Evolutionary conservation across 2,797 vertebrate species (phyloP).

Genomic region (Amblyopsis hoosieri): DNA sequence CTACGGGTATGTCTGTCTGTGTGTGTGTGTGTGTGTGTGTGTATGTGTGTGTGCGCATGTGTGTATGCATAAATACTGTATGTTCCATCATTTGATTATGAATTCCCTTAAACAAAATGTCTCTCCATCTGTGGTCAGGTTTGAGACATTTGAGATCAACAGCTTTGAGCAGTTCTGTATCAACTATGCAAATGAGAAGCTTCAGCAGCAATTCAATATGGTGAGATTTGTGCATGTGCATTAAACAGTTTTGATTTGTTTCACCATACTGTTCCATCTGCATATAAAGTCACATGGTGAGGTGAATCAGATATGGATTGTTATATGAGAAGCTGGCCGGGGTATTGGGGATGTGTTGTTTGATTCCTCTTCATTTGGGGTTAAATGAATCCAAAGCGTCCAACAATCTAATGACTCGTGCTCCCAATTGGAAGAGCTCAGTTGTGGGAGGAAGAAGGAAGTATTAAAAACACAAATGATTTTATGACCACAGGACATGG

Average conservation of each 20-base stretch:
- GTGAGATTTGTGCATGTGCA: constrained; percentile 74
- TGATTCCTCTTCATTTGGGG: too few species aligned
- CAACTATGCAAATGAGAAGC: constrained; percentile 98
- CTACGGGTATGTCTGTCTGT: constrained; percentile 83
- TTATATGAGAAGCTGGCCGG: too few species aligned
- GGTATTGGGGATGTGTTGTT: too few species aligned
- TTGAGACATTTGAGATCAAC: constrained; percentile 99
- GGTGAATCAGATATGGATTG: background rate
- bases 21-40: background rate
- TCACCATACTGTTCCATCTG: background rate
- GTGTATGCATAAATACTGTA: background rate
- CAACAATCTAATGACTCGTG: too few species aligned
- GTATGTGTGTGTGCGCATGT: background rate
- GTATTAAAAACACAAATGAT: too few species aligned
- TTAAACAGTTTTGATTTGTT: background rate
- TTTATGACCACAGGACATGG: too few species aligned
- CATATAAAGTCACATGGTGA: background rate
- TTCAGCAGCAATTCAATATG: constrained; percentile 99
- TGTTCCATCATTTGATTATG: background rate
- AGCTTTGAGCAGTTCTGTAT: constrained; percentile 99
- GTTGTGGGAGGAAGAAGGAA: too few species aligned
- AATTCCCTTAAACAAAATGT: background rate
- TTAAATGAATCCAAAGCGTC: too few species aligned
- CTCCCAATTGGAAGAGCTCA: too few species aligned
- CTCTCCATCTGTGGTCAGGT: constrained; percentile 70